A percentile compares a stretch with the other conserved stretches of the same genome.
phyloP scores from a whole-genome alignment of 2,888 invertebrate species.

The Cataglyphis albicans region DNA sequence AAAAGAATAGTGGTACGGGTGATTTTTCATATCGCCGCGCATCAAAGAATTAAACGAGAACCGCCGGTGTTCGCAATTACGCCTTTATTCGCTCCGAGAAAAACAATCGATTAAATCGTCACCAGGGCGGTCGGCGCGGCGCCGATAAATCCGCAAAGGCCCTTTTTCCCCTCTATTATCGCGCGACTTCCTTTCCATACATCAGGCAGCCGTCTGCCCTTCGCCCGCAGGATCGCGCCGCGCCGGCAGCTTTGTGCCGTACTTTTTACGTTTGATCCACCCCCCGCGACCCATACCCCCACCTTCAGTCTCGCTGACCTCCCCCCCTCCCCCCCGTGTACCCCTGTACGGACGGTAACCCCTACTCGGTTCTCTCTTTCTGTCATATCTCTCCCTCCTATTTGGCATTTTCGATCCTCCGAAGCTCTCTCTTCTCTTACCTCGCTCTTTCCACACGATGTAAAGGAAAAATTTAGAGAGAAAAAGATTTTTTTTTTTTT shows the following conservation, averaged over 20 bases:
- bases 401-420: conserved; percentile 29
- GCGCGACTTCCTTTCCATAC: conserved; percentile 77
- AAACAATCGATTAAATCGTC: conserved; percentile 71
- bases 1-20: conserved; percentile 23
- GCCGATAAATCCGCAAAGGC: conserved; percentile 68
- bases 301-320: conserved; percentile 65
- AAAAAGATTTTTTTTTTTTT: conserved; percentile 5
- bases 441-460: conserved; percentile 57
- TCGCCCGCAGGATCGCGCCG: conserved; percentile 73
- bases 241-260: conserved; percentile 70
- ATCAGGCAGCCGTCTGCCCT: conserved; percentile 73
- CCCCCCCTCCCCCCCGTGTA: conserved; percentile 61
- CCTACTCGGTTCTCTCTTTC: conserved; percentile 30
- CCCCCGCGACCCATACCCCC: conserved; percentile 50
- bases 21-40: conserved; percentile 45
- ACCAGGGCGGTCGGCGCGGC: conserved; percentile 58
- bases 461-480: conserved; percentile 12
- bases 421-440: conserved; percentile 61
- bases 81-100: conserved; percentile 53
- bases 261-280: conserved; percentile 72
- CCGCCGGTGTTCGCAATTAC: conserved; percentile 53
- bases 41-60: conserved; percentile 49
- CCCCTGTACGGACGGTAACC: conserved; percentile 53
- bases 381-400: not conserved
- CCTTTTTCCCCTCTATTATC: conserved; percentile 72